A percentile compares a stretch with the other conserved stretches of the same genome.
These are phyloP conservation scores for Thamnophis sirtalis DNA, from an alignment of 2,113 vertebrate species.

Conservation along the genomic window DNA sequence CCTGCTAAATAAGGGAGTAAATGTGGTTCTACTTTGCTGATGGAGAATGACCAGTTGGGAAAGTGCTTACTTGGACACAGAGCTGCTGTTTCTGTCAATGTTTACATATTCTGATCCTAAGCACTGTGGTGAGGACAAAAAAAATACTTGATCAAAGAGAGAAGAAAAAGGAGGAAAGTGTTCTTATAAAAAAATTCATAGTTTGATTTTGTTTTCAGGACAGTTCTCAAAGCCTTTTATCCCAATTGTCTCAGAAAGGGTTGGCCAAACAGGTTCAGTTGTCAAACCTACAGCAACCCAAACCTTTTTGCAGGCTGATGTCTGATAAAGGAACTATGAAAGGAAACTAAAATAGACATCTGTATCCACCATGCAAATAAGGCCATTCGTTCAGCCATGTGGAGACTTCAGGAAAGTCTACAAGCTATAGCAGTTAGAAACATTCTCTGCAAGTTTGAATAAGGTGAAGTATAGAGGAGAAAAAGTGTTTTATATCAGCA, in stretches of 20 bases:
- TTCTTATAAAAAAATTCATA: constrained; percentile 63
- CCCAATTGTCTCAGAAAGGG: constrained; percentile 67
- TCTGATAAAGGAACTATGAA: constrained; percentile 44
- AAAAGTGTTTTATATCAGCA: constrained; percentile 37
- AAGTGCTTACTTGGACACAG: constrained; percentile 73
- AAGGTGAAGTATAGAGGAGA: constrained; percentile 43
- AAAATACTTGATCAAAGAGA: constrained; percentile 76
- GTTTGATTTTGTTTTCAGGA: constrained; percentile 62
- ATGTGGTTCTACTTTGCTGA: constrained; percentile 69
- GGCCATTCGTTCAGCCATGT: constrained; percentile 22
- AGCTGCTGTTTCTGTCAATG: constrained; percentile 80
- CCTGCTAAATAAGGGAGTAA: constrained; percentile 65
- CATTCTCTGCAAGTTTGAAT: constrained; percentile 33
- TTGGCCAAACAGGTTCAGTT: constrained; percentile 62
- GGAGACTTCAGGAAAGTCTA: constrained; percentile 17
- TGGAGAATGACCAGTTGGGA: constrained; percentile 70
- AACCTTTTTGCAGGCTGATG: constrained; percentile 50
- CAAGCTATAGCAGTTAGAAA: constrained; percentile 36
- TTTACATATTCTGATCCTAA: constrained; percentile 83
- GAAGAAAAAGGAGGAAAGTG: constrained; percentile 73
- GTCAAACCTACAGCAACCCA: constrained; percentile 79
- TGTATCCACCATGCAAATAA: constrained; percentile 56
- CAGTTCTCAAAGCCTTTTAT: constrained; percentile 57
- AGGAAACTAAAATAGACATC: constrained; percentile 59
- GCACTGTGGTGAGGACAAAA: constrained; percentile 77